Conservation (phyloP, 2,797 vertebrate genomes). For the Leptoclinus maculatus region DNA sequence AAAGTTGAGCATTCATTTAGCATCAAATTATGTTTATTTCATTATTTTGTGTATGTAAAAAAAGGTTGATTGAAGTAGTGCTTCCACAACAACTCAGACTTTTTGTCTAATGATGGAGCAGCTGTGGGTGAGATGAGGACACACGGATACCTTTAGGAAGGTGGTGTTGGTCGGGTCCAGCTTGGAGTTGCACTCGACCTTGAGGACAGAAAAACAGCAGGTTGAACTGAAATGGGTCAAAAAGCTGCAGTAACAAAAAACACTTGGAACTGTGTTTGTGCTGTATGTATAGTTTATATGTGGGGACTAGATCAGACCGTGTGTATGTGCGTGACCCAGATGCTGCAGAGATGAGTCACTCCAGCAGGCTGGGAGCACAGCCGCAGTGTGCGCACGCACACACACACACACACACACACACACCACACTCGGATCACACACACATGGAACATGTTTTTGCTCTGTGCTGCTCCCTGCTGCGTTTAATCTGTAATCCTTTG, state of each 20-base stretch:
- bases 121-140: background rate
- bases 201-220: constrained; percentile 15
- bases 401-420: constrained; percentile 19
- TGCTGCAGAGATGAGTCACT: constrained; percentile 84
- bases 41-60: background rate
- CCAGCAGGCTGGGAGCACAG: constrained; percentile 38
- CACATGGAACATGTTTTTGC: background rate
- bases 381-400: constrained; percentile 13
- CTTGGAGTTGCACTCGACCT: constrained; percentile 99
- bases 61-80: background rate
- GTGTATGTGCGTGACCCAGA: constrained; percentile 68
- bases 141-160: constrained; percentile 91
- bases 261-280: background rate
- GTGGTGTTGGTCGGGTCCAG: constrained; percentile 97
- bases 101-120: background rate
- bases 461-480: constrained; percentile 6
- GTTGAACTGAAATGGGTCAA: background rate
- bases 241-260: background rate
- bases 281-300: background rate
- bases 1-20: background rate
- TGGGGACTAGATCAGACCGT: background rate
- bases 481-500: constrained; percentile 41
- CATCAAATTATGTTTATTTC: background rate
- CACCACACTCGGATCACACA: constrained; percentile 2
- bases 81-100: background rate